phyloP scores from a whole-genome alignment of 2,797 vertebrate genomes.

The Tachyglossus aculeatus region DNA sequence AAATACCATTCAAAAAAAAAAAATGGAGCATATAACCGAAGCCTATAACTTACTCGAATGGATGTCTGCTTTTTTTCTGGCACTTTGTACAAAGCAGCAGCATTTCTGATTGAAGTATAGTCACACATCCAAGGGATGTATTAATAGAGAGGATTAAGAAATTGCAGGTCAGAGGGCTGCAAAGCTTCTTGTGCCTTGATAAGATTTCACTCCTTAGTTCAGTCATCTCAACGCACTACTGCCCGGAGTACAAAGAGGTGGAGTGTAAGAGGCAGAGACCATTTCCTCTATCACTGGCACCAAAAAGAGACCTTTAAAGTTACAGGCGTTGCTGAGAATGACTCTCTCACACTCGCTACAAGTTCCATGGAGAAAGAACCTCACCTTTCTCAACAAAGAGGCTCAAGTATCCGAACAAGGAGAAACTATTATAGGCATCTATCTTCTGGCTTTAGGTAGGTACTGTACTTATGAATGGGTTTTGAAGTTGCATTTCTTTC shows the following conservation, averaged over 20 bases:
- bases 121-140: conserved; percentile 64
- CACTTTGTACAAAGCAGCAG: too few relatives aligned
- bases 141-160: conserved; percentile 81
- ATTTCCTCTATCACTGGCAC: conserved; percentile 59
- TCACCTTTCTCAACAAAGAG: conserved; percentile 78
- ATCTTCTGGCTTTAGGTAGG: conserved; percentile 83
- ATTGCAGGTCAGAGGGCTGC: conserved; percentile 59
- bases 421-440: conserved; percentile 84
- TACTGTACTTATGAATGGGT: conserved; percentile 32
- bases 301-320: conserved; percentile 22
- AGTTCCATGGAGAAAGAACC: conserved; percentile 86
- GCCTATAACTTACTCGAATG: too few relatives aligned
- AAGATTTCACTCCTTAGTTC: conserved; percentile 62
- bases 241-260: conserved; percentile 21
- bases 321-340: conserved; percentile 38
- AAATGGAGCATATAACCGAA: too few relatives aligned
- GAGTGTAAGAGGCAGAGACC: conserved; percentile 38
- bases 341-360: conserved; percentile 69
- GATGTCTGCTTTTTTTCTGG: too few relatives aligned
- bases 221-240: conserved; percentile 44
- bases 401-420: conserved; percentile 82
- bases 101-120: too few relatives aligned
- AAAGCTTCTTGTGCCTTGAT: conserved; percentile 53
- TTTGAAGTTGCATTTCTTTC: conserved; percentile 30
- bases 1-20: too few relatives aligned